Conservation (phyloP, 2,888 invertebrate genomes). For the Drosophila crucigera region DNA sequence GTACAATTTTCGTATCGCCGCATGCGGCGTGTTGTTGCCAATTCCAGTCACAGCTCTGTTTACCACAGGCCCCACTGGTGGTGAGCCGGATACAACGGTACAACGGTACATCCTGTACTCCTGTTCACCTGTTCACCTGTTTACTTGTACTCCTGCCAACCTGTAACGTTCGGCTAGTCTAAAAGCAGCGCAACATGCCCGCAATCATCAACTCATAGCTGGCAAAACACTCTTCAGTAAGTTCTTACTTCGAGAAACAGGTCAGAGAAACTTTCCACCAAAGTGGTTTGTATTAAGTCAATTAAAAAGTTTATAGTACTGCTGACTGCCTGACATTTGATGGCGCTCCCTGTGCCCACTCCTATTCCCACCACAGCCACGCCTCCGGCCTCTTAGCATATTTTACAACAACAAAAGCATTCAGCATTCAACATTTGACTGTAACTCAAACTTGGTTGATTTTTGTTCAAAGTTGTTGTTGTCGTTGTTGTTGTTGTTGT, state of each 20-base stretch:
- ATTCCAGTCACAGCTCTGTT: constrained; percentile 70
- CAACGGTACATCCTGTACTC: constrained; percentile 18
- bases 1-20: constrained; percentile 61
- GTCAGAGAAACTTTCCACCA: constrained; percentile 77
- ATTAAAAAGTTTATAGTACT: constrained; percentile 79
- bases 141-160: constrained; percentile 5
- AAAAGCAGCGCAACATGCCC: constrained; percentile 67
- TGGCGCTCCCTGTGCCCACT: constrained; percentile 38
- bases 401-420: constrained; percentile 52
- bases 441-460: constrained; percentile 33
- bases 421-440: constrained; percentile 53
- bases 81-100: constrained; percentile 6
- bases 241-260: constrained; percentile 76
- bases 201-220: constrained; percentile 71
- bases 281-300: constrained; percentile 81
- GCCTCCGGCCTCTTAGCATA: constrained; percentile 58
- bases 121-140: constrained; percentile 11
- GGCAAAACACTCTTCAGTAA: constrained; percentile 39
- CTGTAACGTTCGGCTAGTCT: not conserved
- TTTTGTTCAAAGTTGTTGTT: constrained; percentile 10
- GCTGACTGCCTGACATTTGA: constrained; percentile 72
- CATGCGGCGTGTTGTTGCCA: constrained; percentile 54
- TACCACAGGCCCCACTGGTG: constrained; percentile 38
- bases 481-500: not conserved
- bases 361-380: constrained; percentile 9